Evolutionary conservation across 2,797 vertebrate species (phyloP), one percentile per base, ranked within the genome.

Genomic region (Mus caroli): DNA sequence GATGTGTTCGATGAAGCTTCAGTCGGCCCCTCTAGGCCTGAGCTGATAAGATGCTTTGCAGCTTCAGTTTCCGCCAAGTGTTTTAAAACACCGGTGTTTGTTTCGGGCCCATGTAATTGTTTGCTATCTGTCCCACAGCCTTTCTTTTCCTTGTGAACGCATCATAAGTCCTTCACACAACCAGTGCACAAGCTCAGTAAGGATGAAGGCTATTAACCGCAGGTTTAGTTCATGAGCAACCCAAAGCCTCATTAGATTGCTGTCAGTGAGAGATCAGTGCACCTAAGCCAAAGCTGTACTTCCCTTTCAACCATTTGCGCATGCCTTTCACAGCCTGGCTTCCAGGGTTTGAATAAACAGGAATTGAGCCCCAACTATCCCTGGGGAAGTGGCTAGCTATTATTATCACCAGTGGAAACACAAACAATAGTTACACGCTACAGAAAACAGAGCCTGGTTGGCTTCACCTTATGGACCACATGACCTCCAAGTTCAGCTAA

Each of bases 121-220:
- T 97, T 95, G 37, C 92, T 96, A 91, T 93, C 52, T 6, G 88
- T 87, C 52, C 79, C 87, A 69, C 71, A 85, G 94, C 83, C 87
- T 0, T 58, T 73, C 89, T 95, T 88, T 91, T 46, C 67, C 26
- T 89, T 80, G 86, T 82, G 96, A 97, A 78, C 91, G 90, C 58
- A 43, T 94, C 95, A 93, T 46, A 95, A 90, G 89, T 78, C 90
- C 96, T 92, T 98, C 97, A 87, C 82, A 86, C 95, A 98, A 94
- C 12, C 11, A n/a, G 17, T 50, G 34, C 92, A 97, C 84, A 26
- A 93, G 88, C 94, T 97, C 69, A 78, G 73, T 5, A 0, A 95
- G 11, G 14, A 58, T 91, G 83, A 87, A 94, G n/a, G 52, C 76
- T 56, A 76, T 90, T 96, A 95, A 96, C 79, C 73, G 88, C 71